These are phyloP conservation scores for Sclerodermus sp. DNA, from an alignment of 2,888 invertebrate species.

Conservation along the genomic window DNA sequence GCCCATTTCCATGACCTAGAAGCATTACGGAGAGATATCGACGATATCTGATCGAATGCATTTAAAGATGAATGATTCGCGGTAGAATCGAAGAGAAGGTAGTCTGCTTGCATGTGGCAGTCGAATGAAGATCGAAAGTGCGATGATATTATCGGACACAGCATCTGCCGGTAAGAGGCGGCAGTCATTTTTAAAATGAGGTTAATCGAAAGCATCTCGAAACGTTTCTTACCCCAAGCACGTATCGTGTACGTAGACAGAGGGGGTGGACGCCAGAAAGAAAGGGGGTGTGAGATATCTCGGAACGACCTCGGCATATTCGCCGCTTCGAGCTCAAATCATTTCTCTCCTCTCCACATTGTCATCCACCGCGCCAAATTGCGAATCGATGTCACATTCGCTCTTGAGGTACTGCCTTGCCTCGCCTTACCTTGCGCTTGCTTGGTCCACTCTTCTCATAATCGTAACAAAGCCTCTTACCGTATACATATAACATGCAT, in stretches of 20 bases:
- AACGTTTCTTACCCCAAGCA: slow-evolving; percentile 25
- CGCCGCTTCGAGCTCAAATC: slow-evolving; percentile 24
- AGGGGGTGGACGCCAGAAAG: slow-evolving; percentile 1
- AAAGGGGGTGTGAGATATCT: slow-evolving; percentile 22
- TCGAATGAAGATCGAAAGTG: slow-evolving; percentile 27
- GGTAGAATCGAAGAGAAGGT: slow-evolving; percentile 11
- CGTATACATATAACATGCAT: too few relatives aligned
- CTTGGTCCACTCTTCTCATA: neutral
- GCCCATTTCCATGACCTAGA: too few relatives aligned
- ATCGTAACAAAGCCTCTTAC: too few relatives aligned
- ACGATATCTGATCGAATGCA: too few relatives aligned
- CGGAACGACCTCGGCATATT: slow-evolving; percentile 21
- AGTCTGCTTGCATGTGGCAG: slow-evolving; percentile 20
- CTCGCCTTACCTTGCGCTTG: neutral
- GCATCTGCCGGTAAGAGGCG: slow-evolving; percentile 23
- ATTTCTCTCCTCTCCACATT: slow-evolving; percentile 24
- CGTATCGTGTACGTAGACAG: slow-evolving; percentile 20
- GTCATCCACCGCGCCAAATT: slow-evolving; percentile 29
- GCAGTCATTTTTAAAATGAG: slow-evolving; percentile 33
- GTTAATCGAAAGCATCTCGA: slow-evolving; percentile 35
- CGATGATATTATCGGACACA: slow-evolving; percentile 23
- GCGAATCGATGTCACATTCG: slow-evolving; percentile 31
- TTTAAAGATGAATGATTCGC: too few relatives aligned
- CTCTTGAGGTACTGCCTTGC: slow-evolving; percentile 12
- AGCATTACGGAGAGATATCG: too few relatives aligned